Base-by-base conservation (phyloP, 1,140 invertebrate genomes). In the Berghia stephanieae region DNA sequence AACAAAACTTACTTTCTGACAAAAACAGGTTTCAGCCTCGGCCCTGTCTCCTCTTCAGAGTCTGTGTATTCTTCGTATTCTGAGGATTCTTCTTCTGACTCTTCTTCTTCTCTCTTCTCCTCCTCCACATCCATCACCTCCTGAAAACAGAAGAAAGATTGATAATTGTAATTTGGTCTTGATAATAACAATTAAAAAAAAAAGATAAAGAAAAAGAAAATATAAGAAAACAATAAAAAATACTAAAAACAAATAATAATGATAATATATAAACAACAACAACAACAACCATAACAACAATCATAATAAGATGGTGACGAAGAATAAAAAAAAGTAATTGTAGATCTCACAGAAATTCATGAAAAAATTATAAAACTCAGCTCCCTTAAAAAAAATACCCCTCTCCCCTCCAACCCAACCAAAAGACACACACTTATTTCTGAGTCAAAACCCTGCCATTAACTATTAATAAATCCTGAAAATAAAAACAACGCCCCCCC, bases 1-100 rank as follows among this genome's bases (percentile, higher is more conserved):
- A 16, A 8, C n/a, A 13, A 31, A 36, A 75, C 88, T 79, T 88
- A 91, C 86, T 98, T 98, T 78, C 95, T 91, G 0, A 99, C 96
- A 92, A 99, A 99, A 0, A 99, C 95, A 5, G 98, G 98, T 86
- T 99, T 99, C 8, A 99, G 92, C 75, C 96, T 91, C 0, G 97
- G 96, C 81, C 92, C 93, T 72, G 93, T 93, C 89, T 97, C 95
- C 87, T 96, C 95, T 79, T 91, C 90, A 34, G 88, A 90, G 77
- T 92, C 95, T 38, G 95, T 94, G 82, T 96, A 96, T 46, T 88
- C 88, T 71, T 89, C 88, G 80, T 88, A 88, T 68, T 89, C 88
- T 3, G 87, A 88, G 5, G 86, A 86, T 89, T 98, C 95, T 85
- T 96, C 95, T 85, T 89, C 90, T 83, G 85, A 89, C 34, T 86